Evolutionary conservation across 2,113 vertebrate species (phyloP).

Genomic region (Poecilia latipinna): DNA sequence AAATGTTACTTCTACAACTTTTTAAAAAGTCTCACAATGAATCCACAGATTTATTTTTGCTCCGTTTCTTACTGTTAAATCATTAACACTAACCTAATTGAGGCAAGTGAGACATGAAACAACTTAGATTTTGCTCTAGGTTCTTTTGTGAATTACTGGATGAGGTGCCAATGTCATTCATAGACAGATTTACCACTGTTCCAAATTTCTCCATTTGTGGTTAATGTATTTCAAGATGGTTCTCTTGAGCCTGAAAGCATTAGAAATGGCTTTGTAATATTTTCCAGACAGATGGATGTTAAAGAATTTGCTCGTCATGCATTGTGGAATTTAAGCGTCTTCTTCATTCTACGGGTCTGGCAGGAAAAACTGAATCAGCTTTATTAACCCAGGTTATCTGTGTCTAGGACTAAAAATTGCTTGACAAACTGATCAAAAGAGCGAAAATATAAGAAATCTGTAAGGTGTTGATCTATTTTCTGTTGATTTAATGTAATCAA

Average conservation of each 20-base stretch:
- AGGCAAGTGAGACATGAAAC: not conserved
- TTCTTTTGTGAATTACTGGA: not conserved
- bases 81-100: not conserved
- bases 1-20: too few species aligned
- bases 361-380: not conserved
- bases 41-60: not conserved
- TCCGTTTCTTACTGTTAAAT: not conserved
- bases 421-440: not conserved
- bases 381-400: not conserved
- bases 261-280: too few species aligned
- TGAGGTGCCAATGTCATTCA: not conserved
- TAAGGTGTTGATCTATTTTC: conserved; percentile 1
- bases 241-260: not conserved
- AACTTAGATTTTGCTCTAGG: not conserved
- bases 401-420: not conserved
- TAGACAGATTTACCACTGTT: not conserved
- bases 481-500: conserved; percentile 6
- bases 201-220: not conserved
- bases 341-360: not conserved
- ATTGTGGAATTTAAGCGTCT: not conserved
- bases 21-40: not conserved
- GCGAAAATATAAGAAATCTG: not conserved
- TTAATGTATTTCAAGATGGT: not conserved
- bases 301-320: too few species aligned
- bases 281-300: too few species aligned